Percentiles rank a stretch among this genome's conserved stretches.
Conservation (phyloP, 2,113 vertebrate species). For the Gymnobelideus leadbeateri region DNA sequence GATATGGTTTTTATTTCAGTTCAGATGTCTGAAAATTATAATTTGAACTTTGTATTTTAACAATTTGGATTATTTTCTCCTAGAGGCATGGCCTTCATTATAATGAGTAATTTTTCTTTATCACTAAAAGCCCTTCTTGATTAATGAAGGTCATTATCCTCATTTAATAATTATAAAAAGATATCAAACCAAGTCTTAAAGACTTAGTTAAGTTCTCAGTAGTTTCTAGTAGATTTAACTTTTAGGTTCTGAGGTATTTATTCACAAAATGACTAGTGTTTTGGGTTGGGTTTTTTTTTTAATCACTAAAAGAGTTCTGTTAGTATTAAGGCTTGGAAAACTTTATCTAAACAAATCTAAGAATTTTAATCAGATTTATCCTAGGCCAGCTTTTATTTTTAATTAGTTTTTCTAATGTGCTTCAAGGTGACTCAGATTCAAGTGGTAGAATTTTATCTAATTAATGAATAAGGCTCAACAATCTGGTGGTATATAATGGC, state of each 20-base stretch:
- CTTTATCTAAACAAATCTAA: neutral
- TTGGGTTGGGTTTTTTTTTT: neutral
- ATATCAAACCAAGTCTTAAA: neutral
- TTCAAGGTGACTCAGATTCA: conserved; percentile 56
- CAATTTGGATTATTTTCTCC: neutral
- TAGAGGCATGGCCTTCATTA: conserved; percentile 14
- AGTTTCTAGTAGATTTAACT: neutral
- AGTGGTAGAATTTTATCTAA: conserved; percentile 52
- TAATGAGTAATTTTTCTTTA: neutral
- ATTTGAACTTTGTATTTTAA: conserved; percentile 51
- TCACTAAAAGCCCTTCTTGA: conserved; percentile 31
- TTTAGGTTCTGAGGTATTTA: neutral
- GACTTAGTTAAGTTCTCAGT: neutral
- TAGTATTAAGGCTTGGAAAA: neutral
- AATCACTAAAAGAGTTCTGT: neutral
- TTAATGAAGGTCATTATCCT: neutral
- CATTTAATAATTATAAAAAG: conserved; percentile 1
- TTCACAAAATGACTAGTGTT: neutral
- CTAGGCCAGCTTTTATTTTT: neutral
- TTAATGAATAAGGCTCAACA: conserved; percentile 44
- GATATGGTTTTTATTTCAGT: conserved; percentile 26
- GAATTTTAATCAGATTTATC: neutral
- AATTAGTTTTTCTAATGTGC: conserved; percentile 32
- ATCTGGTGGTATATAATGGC: neutral
- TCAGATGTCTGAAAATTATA: conserved; percentile 43